phyloP scores from a whole-genome alignment of 2,797 vertebrate species.

The Phaenicophaeus curvirostris region DNA sequence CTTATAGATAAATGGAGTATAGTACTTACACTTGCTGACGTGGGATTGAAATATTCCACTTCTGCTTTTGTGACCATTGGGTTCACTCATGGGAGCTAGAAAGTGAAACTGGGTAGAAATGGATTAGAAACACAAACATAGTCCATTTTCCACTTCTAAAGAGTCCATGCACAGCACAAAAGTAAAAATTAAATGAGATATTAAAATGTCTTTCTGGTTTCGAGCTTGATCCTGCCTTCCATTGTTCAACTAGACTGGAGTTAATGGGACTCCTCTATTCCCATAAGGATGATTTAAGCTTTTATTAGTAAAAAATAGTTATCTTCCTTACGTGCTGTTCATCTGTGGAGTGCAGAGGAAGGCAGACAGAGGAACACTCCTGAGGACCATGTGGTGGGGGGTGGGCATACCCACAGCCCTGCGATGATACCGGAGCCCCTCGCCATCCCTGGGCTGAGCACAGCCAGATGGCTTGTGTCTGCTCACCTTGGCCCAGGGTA shows the following conservation, averaged over 20 bases:
- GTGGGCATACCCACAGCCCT: accelerated
- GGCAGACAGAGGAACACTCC: background rate
- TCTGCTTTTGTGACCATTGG: background rate
- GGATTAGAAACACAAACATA: background rate
- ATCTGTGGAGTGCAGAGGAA: background rate
- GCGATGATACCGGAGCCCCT: accelerated
- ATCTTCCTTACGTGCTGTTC: background rate
- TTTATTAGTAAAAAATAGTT: background rate
- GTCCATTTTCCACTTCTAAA: background rate
- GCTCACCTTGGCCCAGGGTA: accelerated
- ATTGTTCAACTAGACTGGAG: background rate
- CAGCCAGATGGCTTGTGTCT: accelerated
- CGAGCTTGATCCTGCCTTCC: background rate
- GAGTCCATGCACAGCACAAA: background rate
- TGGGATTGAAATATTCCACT: slow-evolving; percentile 30
- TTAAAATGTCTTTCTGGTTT: background rate
- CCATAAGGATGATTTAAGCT: background rate
- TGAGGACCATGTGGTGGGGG: accelerated
- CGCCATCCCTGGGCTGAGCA: accelerated
- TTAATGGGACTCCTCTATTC: background rate
- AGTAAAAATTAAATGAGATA: background rate
- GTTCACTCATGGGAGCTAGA: background rate
- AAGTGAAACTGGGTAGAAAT: background rate
- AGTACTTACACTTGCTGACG: slow-evolving; percentile 37
- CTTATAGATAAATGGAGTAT: slow-evolving; percentile 46